Base-by-base conservation (phyloP, 2,113 vertebrate species). In the Etia nguti region DNA sequence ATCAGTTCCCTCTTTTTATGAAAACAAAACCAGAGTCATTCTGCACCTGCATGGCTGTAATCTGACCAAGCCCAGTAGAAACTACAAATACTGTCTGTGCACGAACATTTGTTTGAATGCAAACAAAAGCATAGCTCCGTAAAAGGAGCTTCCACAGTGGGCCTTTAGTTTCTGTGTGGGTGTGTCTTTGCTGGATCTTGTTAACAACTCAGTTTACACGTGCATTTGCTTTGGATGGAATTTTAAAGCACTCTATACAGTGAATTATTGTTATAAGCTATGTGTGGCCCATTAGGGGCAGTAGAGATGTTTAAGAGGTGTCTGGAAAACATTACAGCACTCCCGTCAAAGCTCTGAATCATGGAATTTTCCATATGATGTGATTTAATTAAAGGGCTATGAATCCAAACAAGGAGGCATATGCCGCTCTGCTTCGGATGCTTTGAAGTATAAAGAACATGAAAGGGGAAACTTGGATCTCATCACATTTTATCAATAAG, bases 361-460 rank as follows among this genome's bases (percentile, higher is more conserved):
- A 52, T 86, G 91, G 88, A 80, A 86, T 34, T 93, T 93, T 94
- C 92, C 92, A 80, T 90, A 86, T 50, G 26, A 86, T 84, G 48
- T 60, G 24, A 52, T 68, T 83, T 56, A 70, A 88, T 88, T 77
- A 54, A 89, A 82, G 56, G 75, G 48, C 29, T 38, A 56, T 57
- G 52, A 81, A 68, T 73, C 86, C 12, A 70, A 5, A 85, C 57
- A 80, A 43, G 38, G 34, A 62, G 73, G 60, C 2, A 10, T 56
- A 4, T 56, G 83, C 70, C 59, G n/a, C 68, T 62, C 34, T 56
- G 80, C 36, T 20, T 46, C 1, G 29, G 36, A 36, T 20, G 65
- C 54, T 52, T 26, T 75, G 9, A 16, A 34, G 54, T 34, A 26
- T 60, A 70, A 62, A 62, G 55, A 68, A 36, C 31, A 57, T 55